Percentiles rank a stretch among this genome's conserved stretches.
These are phyloP conservation scores for Chydorus sphaericus DNA, from an alignment of 2,888 invertebrate species.

Conservation along the genomic window DNA sequence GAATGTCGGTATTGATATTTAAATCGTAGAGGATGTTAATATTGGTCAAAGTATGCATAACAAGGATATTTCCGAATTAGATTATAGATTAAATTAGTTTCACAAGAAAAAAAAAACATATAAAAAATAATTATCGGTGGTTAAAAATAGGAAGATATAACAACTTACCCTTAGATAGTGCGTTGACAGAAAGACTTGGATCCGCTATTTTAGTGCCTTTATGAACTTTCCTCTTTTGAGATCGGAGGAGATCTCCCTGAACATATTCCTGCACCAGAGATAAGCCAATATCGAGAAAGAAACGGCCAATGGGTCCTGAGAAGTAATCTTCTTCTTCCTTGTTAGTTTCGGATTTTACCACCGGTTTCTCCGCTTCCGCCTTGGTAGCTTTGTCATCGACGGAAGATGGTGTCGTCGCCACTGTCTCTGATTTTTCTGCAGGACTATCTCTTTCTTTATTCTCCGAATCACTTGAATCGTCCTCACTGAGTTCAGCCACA, in stretches of 20 bases:
- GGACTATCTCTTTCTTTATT: slow-evolving; percentile 23
- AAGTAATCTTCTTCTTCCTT: slow-evolving; percentile 33
- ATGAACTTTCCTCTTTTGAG: slow-evolving; percentile 59
- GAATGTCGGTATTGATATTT: no score
- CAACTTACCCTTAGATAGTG: slow-evolving; percentile 52
- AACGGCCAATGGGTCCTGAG: slow-evolving; percentile 24
- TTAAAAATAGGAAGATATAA: not conserved
- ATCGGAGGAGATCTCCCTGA: slow-evolving; percentile 75
- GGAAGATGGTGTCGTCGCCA: not conserved
- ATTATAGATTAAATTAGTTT: no score
- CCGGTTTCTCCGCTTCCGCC: slow-evolving; percentile 13
- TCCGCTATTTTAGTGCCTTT: slow-evolving; percentile 30
- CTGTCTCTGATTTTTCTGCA: slow-evolving; percentile 21
- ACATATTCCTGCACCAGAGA: slow-evolving; percentile 85
- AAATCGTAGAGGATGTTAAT: no score
- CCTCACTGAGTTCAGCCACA: slow-evolving; percentile 11
- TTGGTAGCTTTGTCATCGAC: slow-evolving; percentile 9
- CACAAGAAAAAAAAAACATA: not conserved
- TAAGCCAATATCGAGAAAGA: slow-evolving; percentile 79
- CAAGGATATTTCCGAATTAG: no score
- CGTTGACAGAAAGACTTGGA: slow-evolving; percentile 62
- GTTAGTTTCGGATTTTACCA: slow-evolving; percentile 27
- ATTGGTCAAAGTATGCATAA: no score
- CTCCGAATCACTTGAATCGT: slow-evolving; percentile 23
- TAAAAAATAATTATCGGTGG: not conserved